phyloP scores from a whole-genome alignment of 2,797 vertebrate genomes.

The Dryobates pubescens region DNA sequence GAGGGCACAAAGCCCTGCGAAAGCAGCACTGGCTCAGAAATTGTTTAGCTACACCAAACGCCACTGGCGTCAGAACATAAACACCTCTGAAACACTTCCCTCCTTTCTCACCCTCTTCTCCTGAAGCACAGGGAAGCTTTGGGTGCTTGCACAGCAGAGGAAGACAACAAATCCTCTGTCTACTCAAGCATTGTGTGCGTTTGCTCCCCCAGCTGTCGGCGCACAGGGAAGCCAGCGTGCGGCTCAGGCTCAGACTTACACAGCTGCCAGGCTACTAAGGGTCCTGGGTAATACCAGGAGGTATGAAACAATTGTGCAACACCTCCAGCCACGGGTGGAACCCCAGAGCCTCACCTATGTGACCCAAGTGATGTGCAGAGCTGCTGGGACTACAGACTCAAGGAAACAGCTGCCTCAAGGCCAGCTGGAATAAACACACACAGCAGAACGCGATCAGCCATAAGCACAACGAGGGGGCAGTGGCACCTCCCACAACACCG shows the following conservation, averaged over 20 bases:
- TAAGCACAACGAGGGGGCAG: background rate
- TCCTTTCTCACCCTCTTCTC: background rate
- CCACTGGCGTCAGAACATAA: background rate
- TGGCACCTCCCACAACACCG: conserved; percentile 20
- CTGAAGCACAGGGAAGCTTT: background rate
- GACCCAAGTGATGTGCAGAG: background rate
- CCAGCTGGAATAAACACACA: background rate
- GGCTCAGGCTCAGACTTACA: background rate
- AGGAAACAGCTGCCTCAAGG: background rate
- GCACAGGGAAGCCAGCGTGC: background rate
- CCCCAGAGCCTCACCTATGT: background rate
- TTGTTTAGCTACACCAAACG: background rate
- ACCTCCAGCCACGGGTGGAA: conserved; percentile 8
- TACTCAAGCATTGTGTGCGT: background rate
- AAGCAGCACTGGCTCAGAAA: background rate
- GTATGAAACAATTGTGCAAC: background rate
- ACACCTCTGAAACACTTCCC: background rate
- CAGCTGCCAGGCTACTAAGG: background rate
- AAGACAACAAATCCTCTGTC: background rate
- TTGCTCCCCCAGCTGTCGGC: background rate
- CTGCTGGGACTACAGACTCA: background rate
- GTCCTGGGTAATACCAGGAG: background rate
- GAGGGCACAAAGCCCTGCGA: background rate
- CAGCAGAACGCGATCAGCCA: background rate
- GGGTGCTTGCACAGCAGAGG: background rate